Evolutionary conservation across 1,140 invertebrate genomes (phyloP), one percentile per base, ranked within the genome.

Genomic region (Zaprionus kolodkinae): DNA sequence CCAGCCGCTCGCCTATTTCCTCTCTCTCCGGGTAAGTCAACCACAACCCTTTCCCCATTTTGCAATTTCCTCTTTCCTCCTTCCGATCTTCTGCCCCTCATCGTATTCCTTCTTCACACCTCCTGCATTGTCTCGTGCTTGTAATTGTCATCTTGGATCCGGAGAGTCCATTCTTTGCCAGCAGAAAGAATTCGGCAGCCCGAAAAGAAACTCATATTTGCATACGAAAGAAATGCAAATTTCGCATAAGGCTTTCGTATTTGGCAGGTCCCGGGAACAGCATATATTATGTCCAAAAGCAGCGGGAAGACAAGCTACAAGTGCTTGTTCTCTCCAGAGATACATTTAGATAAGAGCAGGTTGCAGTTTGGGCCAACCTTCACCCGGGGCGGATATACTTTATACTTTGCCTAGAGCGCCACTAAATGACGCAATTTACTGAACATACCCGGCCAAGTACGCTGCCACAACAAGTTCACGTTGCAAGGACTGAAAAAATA

Each of bases 21-120:
- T 11, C 6, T 11, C 6, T 52, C 21, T 21, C 54, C 50, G 56
- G 65, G 84, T 87, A 83, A 86, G 82, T 87, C 69, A 83, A 71
- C 40, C 36, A 15, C 40, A 45, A 12, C 17, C 45, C 45, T 21
- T 50, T 9, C 17, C 9, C 5, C 9, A 1, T 12, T 21, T 15
- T 11, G 4, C 33, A 33, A 25, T 21, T 33, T 11, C 21, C 2
- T 10, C 15, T 33, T 25, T 11, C 15, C 2, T 10, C 15, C 27
- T 25, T 38, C 35, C 35, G 15, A 15, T 48, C 17, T 38, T 15
- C 17, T 59, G 38, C 7, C n/a, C 40, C 7, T 55, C 13, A 55
- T 25, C 27, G 15, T 55, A 59, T 65, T 40, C 27, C 15, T 6
- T 17, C 45, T 50, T 50, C 45, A 50, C 45, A 50, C 45, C 45